Evolutionary conservation across 2,113 vertebrate genomes (phyloP), one percentile per base, ranked within the genome.

Genomic region (Phocoena sinus): DNA sequence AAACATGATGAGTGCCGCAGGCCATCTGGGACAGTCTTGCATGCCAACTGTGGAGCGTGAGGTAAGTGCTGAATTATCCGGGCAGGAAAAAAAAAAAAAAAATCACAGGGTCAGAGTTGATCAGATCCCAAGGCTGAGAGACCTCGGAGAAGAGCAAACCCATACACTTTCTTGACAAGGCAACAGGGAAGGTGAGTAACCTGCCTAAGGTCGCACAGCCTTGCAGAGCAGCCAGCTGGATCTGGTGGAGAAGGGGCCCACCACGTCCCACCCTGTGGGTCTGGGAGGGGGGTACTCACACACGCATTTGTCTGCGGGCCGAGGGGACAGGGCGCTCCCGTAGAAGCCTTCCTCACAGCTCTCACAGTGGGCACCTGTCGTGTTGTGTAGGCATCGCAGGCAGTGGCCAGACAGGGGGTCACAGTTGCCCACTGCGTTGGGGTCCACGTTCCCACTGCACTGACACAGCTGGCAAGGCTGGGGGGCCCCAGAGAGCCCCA

Each of bases 351-450:
- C 95, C 79, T 0, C 98, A 36, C 99, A 99, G n/a, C 14, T 97
- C 63, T 99, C 98, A 1, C 99, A 99, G 96, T 23, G 98, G 1
- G 98, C 98, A 0, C 99, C 99, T 0, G 98, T 97, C 0, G 99
- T 99, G 98, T 99, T 98, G 97, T 99, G 65, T 56, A 99, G 97
- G 96, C 99, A 99, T 94, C 99, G 99, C 77, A 99, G 98, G 92
- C 99, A 99, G 8, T 20, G 98, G 33, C 99, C 99, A 0, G 99
- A 99, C 95, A 98, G 14, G 1, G 98, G 98, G 92, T 99, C 99
- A 0, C 99, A 99, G 90, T 99, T 99, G 63, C 99, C 99, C 96
- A 99, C 97, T 0, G 99, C 99, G 0, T 99, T 99, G 94, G 97
- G 98, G 97, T 99, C 99, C 96, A 99, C 98, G 1, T 99, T 99